Conservation (phyloP, 1,140 invertebrate genomes). For the Lepidurus packardi region DNA sequence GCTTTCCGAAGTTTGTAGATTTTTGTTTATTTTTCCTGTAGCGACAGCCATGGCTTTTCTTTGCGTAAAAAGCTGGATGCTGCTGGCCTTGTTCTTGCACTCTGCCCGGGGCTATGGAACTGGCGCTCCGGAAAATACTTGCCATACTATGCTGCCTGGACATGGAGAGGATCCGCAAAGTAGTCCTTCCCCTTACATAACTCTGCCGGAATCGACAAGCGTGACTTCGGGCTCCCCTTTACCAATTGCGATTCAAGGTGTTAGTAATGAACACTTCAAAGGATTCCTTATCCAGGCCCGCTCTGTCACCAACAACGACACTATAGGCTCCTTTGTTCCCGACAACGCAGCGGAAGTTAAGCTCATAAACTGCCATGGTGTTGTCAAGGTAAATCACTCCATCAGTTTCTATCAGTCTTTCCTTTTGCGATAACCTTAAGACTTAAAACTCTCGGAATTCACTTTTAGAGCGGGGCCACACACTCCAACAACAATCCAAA, state of each 20-base stretch:
- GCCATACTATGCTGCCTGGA: slow-evolving; percentile 27
- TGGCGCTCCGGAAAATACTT: slow-evolving; percentile 28
- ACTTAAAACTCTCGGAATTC: neutral
- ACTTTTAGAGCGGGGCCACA: slow-evolving; percentile 25
- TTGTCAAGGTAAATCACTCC: neutral
- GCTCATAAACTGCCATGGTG: neutral
- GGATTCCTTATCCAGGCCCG: slow-evolving; percentile 14
- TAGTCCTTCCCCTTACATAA: neutral
- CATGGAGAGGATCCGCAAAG: neutral
- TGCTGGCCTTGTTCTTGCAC: neutral
- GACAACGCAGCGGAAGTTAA: slow-evolving; percentile 9
- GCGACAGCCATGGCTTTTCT: neutral
- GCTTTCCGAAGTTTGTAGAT: neutral
- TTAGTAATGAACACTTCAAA: neutral
- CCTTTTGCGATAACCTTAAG: neutral
- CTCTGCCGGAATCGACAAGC: neutral
- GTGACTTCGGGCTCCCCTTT: slow-evolving; percentile 25
- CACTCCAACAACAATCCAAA: slow-evolving; percentile 6
- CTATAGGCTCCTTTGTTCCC: neutral
- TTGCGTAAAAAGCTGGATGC: neutral
- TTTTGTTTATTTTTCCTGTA: neutral
- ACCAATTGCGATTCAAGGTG: neutral
- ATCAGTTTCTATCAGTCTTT: neutral
- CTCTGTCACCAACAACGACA: slow-evolving; percentile 22
- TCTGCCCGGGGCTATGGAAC: slow-evolving; percentile 27